Base-by-base conservation (phyloP, 1,140 invertebrate genomes). In the Drosophila dunni region DNA sequence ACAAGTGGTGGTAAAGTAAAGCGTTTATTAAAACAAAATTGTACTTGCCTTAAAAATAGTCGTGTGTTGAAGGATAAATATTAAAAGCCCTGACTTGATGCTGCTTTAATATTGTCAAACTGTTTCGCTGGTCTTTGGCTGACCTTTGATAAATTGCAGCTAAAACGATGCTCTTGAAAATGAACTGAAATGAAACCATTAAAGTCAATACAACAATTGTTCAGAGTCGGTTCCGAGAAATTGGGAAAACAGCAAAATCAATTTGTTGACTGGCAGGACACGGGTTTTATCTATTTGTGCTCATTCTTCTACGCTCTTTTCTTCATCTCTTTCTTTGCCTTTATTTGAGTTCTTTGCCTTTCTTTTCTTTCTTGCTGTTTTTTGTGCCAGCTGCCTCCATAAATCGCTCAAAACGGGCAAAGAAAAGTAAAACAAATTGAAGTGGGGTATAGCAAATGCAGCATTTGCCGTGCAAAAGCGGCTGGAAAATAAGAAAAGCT, bases 331-430 rank as follows among this genome's bases (percentile, higher is more conserved):
- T 29, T 29, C 24, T 29, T 29, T 29, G 24, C 1, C 6, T 4
- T 29, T 29, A 29, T 29, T 29, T 29, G 24, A 5, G 24, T 29
- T 20, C 17, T 20, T 20, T 20, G 17, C 1, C 17, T 20, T 20
- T 29, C 51, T n/a, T 34, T 46, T n/a, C 11, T 68, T 63, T 57
- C 57, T 20, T 17, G 24, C 40, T 46, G 9, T n/a, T 20, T 70
- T 60, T 61, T 48, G 60, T 38, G 34, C 61, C 78, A 70, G 79
- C 69, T 68, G 80, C 67, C 44, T 46, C 81, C 79, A 85, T 85
- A 85, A 85, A 85, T 85, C 81, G 79, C 82, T 86, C 82, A 85
- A 86, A 86, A 80, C 69, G 78, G 81, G 79, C 82, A 86, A 70
- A 66, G 63, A 50, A 86, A 86, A 86, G 81, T 85, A 86, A 68